Evolutionary conservation across 2,888 invertebrate genomes (phyloP), one percentile per base, ranked within the genome.

Genomic region (Panopea generosa): DNA sequence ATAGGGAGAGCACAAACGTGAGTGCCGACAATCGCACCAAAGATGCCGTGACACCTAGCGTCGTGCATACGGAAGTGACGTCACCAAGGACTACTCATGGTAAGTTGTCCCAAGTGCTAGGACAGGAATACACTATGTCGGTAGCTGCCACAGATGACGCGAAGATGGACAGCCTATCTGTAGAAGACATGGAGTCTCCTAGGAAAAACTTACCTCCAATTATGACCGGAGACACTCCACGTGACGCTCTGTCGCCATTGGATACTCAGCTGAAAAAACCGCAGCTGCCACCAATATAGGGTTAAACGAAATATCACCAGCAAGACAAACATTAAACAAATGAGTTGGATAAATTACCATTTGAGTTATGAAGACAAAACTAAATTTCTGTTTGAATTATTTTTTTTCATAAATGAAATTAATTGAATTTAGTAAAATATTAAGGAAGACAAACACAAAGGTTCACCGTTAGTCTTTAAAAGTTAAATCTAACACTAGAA

Each of bases 91-190:
- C 45, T 69, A 52, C 61, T 38, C 79, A 80, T 55, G 79, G 79
- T 80, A 80, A 80, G 79, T 72, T 80, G 45, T 47, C 67, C 22
- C 78, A 78, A 56, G 59, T 78, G 18, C 62, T 78, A 47, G 78
- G 78, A 24, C 50, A 55, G 18, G 79, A 72, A 53, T 75, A 63
- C 29, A 74, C 73, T 9, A 80, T 76, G 71, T 62, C 59, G 9
- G 67, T 61, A 9, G 55, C 53, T 11, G 43, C 55, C 40, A 63
- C 56, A 24, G 71, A 72, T 33, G 49, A 33, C 14, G 24, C n/a
- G 11, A 33, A 50, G 3, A 18, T 20, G 18, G 47, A 57, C 22
- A 40, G 27, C n/a, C 1, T 59, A 14, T 61, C 69, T 20, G 6
- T 20, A 1, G 68, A 67, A 26, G 18, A 22, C 7, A 40, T 49